A percentile compares a stretch with the other conserved stretches of the same genome.
Evolutionary conservation across 2,888 invertebrate species (phyloP).

Genomic region (Diabrotica balteata): DNA sequence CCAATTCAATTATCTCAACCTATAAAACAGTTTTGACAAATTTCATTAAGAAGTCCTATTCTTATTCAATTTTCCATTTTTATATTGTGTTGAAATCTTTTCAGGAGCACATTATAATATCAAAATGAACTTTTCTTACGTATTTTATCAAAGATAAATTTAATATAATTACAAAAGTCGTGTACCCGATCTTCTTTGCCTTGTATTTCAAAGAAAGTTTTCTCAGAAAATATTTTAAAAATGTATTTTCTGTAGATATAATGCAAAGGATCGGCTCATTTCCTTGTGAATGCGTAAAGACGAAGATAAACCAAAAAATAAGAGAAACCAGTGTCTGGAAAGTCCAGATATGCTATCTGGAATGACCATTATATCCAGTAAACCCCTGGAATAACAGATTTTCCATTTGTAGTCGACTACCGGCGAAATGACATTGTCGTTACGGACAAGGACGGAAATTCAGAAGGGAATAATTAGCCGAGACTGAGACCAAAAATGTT

Average conservation of each 20-base stretch:
- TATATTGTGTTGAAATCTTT: no score
- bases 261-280: conserved; percentile 1
- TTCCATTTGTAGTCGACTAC: neutral
- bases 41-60: no score
- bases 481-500: neutral
- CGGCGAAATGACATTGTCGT: no score
- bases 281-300: conserved; percentile 2
- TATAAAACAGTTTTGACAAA: no score
- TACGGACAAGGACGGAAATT: no score
- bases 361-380: conserved; percentile 12
- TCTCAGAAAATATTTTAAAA: conserved; percentile 1
- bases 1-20: no score
- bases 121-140: no score
- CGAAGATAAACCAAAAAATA: conserved; percentile 5
- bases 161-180: no score
- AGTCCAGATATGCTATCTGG: conserved; percentile 16
- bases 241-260: neutral
- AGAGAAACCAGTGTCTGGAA: conserved; percentile 20
- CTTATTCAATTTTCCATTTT: no score
- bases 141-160: no score
- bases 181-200: no score
- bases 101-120: no score
- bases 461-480: neutral
- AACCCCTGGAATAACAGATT: conserved; percentile 4
- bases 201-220: neutral